Percentiles rank a stretch among this genome's conserved stretches.
These are phyloP conservation scores for Myotis yumanensis DNA, from an alignment of 2,113 vertebrate genomes.

Conservation along the genomic window DNA sequence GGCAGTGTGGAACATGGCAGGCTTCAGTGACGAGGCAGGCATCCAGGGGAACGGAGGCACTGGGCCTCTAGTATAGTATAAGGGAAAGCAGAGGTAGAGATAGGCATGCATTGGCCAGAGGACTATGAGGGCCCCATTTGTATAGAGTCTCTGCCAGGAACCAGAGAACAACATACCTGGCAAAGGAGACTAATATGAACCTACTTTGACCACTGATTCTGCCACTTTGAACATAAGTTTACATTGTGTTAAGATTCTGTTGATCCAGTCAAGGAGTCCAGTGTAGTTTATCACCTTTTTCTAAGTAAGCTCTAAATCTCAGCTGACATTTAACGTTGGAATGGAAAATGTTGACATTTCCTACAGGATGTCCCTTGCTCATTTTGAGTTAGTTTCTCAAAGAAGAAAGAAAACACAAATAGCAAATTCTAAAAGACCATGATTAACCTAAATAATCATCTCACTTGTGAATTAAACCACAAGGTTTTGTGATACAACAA, in stretches of 20 bases:
- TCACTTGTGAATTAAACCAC: constrained; percentile 38
- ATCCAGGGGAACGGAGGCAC: too few species aligned
- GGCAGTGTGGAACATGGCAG: too few species aligned
- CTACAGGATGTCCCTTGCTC: constrained; percentile 7
- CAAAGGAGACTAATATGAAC: not conserved
- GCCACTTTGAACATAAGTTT: not conserved
- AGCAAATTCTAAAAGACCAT: not conserved
- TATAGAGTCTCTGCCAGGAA: not conserved
- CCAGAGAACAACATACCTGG: not conserved
- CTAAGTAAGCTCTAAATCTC: constrained; percentile 55
- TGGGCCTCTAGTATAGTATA: not conserved
- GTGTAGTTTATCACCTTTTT: not conserved
- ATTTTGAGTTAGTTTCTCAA: constrained; percentile 55
- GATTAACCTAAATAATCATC: constrained; percentile 25
- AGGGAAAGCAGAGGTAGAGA: not conserved
- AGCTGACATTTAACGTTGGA: constrained; percentile 26
- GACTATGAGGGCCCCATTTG: not conserved
- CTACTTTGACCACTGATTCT: not conserved
- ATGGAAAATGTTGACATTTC: constrained; percentile 25
- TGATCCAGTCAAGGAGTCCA: not conserved
- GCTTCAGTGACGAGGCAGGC: too few species aligned
- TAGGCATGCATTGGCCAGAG: not conserved
- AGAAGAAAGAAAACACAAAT: constrained; percentile 45
- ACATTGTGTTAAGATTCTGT: not conserved
- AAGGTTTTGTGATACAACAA: not conserved